Evolutionary conservation across 2,797 vertebrate species (phyloP), one percentile per base, ranked within the genome.

Genomic region (Notolepis coatsorum): DNA sequence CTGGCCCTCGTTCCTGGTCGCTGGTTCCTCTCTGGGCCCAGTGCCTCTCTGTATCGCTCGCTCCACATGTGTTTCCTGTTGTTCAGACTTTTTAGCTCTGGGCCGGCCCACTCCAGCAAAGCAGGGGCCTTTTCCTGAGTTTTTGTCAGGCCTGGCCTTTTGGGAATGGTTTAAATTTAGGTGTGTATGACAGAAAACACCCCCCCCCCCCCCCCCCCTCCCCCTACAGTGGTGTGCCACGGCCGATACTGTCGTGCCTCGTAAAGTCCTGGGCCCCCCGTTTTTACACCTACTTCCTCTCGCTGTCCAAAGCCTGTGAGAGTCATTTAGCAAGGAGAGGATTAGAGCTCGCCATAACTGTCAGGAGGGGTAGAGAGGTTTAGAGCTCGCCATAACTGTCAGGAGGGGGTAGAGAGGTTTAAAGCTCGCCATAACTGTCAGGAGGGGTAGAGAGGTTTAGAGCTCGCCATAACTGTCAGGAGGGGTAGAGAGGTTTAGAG

Each of bases 21-120:
- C 80, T 53, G 64, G 79, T 70, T 68, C 71, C 65, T 60, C 64
- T n/a, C 41, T 13, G 4, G 80, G 82, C 87, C 71, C 23, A 0
- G 75, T 47, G 71, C 82, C 72, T 82, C 89, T 88, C 85, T 84
- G 88, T 80, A 80, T 82, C 56, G 17, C 77, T 69, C 55, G 71
- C 80, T 84, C 77, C 91, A 94, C 95, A 95, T 94, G 86, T 96
- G 95, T 95, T 96, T 96, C 95, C 95, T 96, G 95, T 95, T 96
- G 94, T 84, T 73, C 71, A 80, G 77, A 63, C 54, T n/a, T 31
- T 43, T 70, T 87, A 89, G 86, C 79, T 1, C 86, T 71, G 81
- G 84, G 82, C 56, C 27, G 71, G 84, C 82, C 81, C 80, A 67
- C 70, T 67, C 23, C 59, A 85, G 75, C 87, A 89, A 88, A 87